phyloP scores from a whole-genome alignment of 1,140 invertebrate species.

The Brachionus asplanchnoidis region DNA sequence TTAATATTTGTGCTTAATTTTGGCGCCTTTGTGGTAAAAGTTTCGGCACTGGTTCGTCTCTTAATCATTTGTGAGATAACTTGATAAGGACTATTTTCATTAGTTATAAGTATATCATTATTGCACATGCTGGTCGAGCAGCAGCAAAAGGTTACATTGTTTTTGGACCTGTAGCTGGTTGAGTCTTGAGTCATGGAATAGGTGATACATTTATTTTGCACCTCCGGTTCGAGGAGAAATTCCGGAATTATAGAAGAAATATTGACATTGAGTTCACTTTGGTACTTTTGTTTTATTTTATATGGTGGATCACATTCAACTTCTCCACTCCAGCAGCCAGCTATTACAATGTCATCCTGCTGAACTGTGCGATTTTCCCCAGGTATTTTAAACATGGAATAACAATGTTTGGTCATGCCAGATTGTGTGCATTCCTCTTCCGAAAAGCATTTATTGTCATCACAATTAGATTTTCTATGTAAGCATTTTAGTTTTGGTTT shows the following conservation, averaged over 20 bases:
- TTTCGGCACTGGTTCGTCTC: background rate
- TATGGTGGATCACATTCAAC: slow-evolving; percentile 21
- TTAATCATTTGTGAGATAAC: background rate
- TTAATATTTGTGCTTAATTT: background rate
- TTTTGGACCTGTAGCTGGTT: background rate
- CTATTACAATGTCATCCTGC: background rate
- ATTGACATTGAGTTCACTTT: background rate
- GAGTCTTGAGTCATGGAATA: background rate
- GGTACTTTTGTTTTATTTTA: background rate
- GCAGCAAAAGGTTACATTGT: slow-evolving; percentile 23
- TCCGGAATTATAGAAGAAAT: background rate
- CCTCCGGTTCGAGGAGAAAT: background rate
- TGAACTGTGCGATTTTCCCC: background rate
- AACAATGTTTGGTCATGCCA: background rate
- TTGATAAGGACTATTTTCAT: background rate
- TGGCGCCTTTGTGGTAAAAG: background rate
- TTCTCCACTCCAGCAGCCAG: slow-evolving; percentile 35
- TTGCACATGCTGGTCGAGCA: background rate
- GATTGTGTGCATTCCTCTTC: background rate
- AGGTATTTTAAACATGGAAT: background rate
- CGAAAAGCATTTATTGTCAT: background rate
- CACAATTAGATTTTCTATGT: background rate
- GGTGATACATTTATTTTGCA: background rate
- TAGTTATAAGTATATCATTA: background rate
- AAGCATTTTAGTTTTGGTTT: background rate